Percentiles rank a stretch among this genome's conserved stretches.
These are phyloP conservation scores for Yponomeuta malinellus DNA, from an alignment of 2,888 invertebrate genomes.

Conservation along the genomic window DNA sequence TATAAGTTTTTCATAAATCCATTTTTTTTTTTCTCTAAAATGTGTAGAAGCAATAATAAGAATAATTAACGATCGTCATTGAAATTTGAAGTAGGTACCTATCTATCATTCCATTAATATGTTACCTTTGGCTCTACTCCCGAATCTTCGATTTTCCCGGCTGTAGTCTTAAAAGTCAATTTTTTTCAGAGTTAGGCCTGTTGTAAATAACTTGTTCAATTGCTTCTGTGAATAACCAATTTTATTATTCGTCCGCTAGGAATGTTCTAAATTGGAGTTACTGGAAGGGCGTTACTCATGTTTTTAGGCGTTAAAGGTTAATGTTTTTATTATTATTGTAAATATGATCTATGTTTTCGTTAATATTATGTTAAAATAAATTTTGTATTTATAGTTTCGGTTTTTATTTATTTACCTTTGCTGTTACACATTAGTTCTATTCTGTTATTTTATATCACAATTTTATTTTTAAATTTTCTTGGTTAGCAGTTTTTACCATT, in stretches of 20 bases:
- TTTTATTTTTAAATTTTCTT: constrained; percentile 3
- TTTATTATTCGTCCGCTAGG: background rate
- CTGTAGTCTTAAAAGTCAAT: background rate
- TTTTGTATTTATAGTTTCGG: constrained; percentile 52
- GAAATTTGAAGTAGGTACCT: background rate
- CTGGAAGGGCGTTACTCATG: background rate
- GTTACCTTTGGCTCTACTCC: background rate
- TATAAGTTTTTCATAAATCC: background rate
- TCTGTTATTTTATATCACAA: background rate
- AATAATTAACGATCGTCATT: background rate
- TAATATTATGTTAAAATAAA: constrained; percentile 46
- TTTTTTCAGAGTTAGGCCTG: background rate
- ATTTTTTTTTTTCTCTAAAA: background rate
- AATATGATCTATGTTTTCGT: constrained; percentile 57
- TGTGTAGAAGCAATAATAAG: too few relatives aligned
- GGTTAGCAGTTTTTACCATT: background rate
- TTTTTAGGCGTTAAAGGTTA: constrained; percentile 31
- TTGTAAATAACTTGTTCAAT: background rate
- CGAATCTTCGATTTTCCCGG: too few relatives aligned
- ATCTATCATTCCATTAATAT: background rate
- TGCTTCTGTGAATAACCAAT: background rate
- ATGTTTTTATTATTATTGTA: constrained; percentile 46
- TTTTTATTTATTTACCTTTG: constrained; percentile 31
- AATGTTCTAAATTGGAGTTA: background rate
- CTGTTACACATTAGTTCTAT: constrained; percentile 26